Evolutionary conservation across 2,113 vertebrate genomes (phyloP), one percentile per base, ranked within the genome.

Genomic region (Camelus dromedarius): DNA sequence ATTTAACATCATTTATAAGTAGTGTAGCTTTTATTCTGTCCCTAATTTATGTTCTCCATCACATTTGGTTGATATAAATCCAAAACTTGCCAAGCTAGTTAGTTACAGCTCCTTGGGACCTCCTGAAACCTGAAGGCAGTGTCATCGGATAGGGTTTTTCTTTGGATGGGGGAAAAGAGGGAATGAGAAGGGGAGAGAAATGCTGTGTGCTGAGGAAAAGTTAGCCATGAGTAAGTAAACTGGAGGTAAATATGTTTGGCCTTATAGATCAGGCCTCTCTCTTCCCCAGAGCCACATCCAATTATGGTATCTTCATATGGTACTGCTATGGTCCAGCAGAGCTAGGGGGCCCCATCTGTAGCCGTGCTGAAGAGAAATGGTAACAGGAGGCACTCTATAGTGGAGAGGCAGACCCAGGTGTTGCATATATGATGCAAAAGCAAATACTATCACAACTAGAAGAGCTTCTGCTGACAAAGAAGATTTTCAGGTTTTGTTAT

Each of bases 41-140:
- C 48, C n/a, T 95, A 56, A 69, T 42, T 76, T 84, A 42, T 60
- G 22, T 72, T 80, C 13, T 84, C 24, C 18, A 88, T 96, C 84
- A 35, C 52, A 93, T 90, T 77, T 73, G 24, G 26, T 73, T 80
- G 70, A 28, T 38, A 18, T n/a, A 90, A 70, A 77, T 82, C 58
- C 93, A 87, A 70, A 79, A 52, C 15, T 86, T 95, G 35, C 67
- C 19, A 56, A 42, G 32, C 28, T 64, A 42, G 76, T 70, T 24
- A 86, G 24, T 30, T 85, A 28, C 12, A 82, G 14, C 22, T 73
- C 64, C 10, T 35, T 72, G 26, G 38, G 48, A 19, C 83, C 52
- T 84, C 26, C 46, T 18, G 42, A 85, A 89, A 86, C 14, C 50
- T 32, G 28, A 9, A 84, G 26, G 54, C 52, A 42, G 16, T 62